A percentile compares a stretch with the other conserved stretches of the same genome.
These are phyloP conservation scores for Endotricha flammealis DNA, from an alignment of 2,888 invertebrate species.

Conservation along the genomic window DNA sequence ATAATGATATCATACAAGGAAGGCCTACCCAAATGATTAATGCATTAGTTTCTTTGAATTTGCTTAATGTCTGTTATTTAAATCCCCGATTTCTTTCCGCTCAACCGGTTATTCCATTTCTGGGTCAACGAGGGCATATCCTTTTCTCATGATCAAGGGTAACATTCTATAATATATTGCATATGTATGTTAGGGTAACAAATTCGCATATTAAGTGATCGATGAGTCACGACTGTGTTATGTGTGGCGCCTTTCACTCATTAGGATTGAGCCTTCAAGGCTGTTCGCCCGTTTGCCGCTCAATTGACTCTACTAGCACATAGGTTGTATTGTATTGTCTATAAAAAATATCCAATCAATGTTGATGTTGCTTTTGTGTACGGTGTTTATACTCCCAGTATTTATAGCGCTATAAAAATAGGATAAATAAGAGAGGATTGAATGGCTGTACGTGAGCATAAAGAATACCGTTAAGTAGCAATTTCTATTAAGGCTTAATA, in stretches of 20 bases:
- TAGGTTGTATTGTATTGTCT: constrained; percentile 38
- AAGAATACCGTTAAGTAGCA: not conserved
- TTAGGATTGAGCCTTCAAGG: constrained; percentile 65
- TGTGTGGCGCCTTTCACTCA: constrained; percentile 67
- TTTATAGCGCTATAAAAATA: constrained; percentile 3
- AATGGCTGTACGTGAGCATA: constrained; percentile 19
- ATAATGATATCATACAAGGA: too few species aligned
- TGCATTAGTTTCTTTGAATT: too few species aligned
- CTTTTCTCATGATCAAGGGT: constrained; percentile 3
- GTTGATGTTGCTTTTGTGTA: not conserved
- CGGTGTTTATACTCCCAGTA: not conserved
- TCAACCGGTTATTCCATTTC: not conserved
- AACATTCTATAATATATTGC: not conserved
- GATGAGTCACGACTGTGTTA: constrained; percentile 50
- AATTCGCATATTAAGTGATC: constrained; percentile 40
- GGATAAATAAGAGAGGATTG: constrained; percentile 14
- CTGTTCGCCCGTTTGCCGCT: constrained; percentile 44
- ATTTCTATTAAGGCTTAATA: too few species aligned
- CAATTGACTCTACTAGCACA: constrained; percentile 45
- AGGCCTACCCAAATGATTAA: too few species aligned
- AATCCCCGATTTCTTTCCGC: not conserved
- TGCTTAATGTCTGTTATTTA: too few species aligned
- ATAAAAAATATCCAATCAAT: constrained; percentile 17
- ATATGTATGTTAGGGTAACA: constrained; percentile 11
- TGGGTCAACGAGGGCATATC: not conserved